phyloP scores from a whole-genome alignment of 2,888 invertebrate species.

The Tetheella fluctuosa region DNA sequence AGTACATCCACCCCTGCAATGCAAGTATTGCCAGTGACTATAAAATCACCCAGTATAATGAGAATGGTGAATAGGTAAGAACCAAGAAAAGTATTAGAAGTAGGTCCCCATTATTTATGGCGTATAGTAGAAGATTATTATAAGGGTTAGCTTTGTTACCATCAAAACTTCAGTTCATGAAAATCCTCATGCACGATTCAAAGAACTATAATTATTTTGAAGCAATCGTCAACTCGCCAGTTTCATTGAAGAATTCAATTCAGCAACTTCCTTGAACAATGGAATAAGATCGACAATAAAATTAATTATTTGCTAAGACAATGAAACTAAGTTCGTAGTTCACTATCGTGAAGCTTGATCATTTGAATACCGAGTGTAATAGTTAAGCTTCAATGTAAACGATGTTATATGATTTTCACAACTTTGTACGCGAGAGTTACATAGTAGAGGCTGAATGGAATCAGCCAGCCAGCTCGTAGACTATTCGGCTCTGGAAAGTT shows the following conservation, averaged over 20 bases:
- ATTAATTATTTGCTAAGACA: not conserved
- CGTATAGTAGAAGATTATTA: too few species aligned
- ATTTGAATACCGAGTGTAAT: not conserved
- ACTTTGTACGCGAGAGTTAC: not conserved
- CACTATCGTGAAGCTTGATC: not conserved
- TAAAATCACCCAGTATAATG: too few species aligned
- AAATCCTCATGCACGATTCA: not conserved
- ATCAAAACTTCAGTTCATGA: not conserved
- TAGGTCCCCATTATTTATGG: too few species aligned
- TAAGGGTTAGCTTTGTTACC: too few species aligned
- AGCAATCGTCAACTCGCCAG: not conserved
- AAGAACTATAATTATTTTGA: not conserved
- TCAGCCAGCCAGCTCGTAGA: not conserved
- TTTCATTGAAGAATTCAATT: not conserved
- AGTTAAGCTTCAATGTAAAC: not conserved
- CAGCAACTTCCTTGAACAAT: not conserved
- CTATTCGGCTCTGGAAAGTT: constrained; percentile 52
- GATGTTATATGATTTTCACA: not conserved
- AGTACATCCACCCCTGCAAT: too few species aligned
- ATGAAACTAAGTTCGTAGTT: not conserved
- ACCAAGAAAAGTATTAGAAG: too few species aligned
- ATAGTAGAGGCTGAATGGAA: constrained; percentile 34
- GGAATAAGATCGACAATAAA: not conserved
- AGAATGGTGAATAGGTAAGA: too few species aligned
- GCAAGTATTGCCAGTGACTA: too few species aligned